Evolutionary conservation across 1,140 invertebrate genomes (phyloP).

Genomic region (Musca domestica): DNA sequence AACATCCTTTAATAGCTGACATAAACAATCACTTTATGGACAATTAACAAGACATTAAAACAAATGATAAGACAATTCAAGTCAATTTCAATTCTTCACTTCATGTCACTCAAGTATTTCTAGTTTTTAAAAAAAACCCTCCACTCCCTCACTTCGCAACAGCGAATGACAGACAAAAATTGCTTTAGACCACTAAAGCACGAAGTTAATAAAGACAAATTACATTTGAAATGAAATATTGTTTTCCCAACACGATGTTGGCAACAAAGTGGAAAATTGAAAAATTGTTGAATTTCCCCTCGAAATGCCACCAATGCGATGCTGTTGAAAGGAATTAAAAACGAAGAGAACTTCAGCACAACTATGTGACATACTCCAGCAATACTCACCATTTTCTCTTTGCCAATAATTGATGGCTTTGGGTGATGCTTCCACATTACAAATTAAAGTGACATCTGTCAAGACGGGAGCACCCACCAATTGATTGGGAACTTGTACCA

Average conservation of each 20-base stretch:
- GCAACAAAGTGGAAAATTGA: conserved; percentile 18
- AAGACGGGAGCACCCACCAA: conserved; percentile 76
- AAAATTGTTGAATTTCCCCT: conserved; percentile 19
- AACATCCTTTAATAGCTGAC: no score
- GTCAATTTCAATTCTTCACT: no score
- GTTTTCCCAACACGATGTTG: not conserved
- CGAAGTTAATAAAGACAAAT: conserved; percentile 54
- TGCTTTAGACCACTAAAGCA: conserved; percentile 40
- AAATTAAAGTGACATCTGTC: conserved; percentile 80
- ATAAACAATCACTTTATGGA: no score
- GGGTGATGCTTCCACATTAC: conserved; percentile 80
- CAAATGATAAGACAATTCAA: no score
- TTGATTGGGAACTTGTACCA: conserved; percentile 81
- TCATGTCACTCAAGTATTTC: no score
- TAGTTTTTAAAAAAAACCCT: not conserved
- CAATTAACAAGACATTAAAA: no score
- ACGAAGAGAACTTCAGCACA: conserved; percentile 10
- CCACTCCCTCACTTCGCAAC: no score
- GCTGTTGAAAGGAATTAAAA: not conserved
- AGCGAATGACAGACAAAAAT: not conserved
- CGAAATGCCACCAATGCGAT: not conserved
- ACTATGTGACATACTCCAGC: not conserved
- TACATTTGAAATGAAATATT: conserved; percentile 30
- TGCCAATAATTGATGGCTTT: conserved; percentile 88
- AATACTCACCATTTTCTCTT: conserved; percentile 70